A percentile compares a stretch with the other conserved stretches of the same genome.
These are phyloP conservation scores for Cricetomys ansorgei DNA, from an alignment of 2,113 vertebrate species.

Conservation along the genomic window DNA sequence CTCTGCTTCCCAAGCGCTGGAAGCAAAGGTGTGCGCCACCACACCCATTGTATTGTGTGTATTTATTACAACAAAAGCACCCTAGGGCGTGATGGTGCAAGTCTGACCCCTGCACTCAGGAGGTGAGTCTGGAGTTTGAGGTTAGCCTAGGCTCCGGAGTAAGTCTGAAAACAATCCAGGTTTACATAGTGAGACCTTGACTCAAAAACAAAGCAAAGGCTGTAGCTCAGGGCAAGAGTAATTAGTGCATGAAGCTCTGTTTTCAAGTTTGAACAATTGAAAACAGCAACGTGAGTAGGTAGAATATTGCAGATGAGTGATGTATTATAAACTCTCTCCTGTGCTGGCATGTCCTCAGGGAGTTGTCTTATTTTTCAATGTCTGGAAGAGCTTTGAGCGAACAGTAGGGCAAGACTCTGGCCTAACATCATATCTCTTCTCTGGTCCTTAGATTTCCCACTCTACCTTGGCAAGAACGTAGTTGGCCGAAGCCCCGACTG, in stretches of 20 bases:
- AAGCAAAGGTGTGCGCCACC: neutral
- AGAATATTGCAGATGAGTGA: neutral
- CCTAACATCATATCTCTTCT: slow-evolving; percentile 27
- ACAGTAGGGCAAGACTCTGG: neutral
- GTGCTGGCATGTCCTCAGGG: neutral
- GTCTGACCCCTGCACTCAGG: neutral
- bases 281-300: neutral
- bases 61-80: neutral
- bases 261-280: neutral
- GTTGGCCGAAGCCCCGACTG: slow-evolving; percentile 91
- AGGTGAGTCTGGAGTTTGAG: neutral
- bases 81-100: no score
- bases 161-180: neutral
- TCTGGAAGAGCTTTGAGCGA: neutral
- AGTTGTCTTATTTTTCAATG: neutral
- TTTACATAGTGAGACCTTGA: neutral
- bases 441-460: slow-evolving; percentile 87
- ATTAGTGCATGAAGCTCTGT: neutral
- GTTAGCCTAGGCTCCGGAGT: neutral
- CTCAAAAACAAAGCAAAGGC: neutral
- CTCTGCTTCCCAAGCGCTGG: neutral
- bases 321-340: neutral
- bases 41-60: neutral
- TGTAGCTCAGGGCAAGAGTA: neutral
- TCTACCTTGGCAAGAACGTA: slow-evolving; percentile 91